Base-by-base conservation (phyloP, 2,888 invertebrate genomes). In the Neoascia interrupta region DNA sequence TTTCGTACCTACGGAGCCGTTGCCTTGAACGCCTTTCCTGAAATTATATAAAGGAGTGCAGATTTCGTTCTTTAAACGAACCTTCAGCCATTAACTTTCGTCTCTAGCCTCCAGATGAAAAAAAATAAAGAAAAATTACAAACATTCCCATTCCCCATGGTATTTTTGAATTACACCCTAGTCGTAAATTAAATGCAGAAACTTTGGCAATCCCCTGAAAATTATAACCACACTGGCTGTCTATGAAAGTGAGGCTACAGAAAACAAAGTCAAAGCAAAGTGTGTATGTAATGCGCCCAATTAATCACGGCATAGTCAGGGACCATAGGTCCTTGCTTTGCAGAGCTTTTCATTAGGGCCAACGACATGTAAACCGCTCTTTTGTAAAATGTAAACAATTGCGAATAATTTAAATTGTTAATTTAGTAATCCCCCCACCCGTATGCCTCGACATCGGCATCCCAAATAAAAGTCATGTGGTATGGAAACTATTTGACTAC, bases 361-460 rank as follows among this genome's bases (percentile, higher is more conserved):
- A 69, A 63, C 49, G 37, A 51, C 36, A 58, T 63, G 49, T 51
- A 31, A 58, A 45, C 36, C 54, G 13, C 53, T 47, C 47, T 6
- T n/a, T 5, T 31, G 31, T 31, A 39, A 15, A 54, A 21, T 15
- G 56, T 45, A 56, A 45, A 63, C 68, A 74, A 56, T 61, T 49
- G 31, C 34, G 53, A 70, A 45, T 58, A 51, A 64, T 76, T 76
- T 64, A 63, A 70, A 76, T 76, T 64, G 75, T 70, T 69, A 64
- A 64, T 70, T 69, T 54, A 21, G n/a, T n/a, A 23, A 53, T 47
- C 61, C 49, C 8, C 26, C n/a, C 11, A 16, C 26, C 31, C 8
- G 8, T 31, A 31, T 31, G 31, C n/a, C n/a, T 8, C 26, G 26
- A 15, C 23, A 19, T 8, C 18, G 3, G 11, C 18, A 51, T 47